Conservation (phyloP, 2,888 invertebrate genomes). For the Masnerella sp. region DNA sequence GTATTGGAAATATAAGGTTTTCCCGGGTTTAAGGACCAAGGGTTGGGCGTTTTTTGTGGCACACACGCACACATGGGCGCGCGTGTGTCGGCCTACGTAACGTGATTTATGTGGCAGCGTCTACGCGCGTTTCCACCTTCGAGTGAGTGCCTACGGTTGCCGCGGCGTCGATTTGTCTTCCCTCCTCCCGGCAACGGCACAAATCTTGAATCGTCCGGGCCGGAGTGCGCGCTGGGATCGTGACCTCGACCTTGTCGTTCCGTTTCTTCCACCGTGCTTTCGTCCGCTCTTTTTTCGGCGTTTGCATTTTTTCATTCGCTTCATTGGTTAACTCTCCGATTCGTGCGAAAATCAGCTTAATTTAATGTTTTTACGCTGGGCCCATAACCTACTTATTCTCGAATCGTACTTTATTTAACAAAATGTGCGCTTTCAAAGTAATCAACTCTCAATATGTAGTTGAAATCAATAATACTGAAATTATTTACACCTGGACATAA, state of each 20-base stretch:
- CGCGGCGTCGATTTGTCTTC: conserved; percentile 49
- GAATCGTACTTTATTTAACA: too few relatives aligned
- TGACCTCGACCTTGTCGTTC: conserved; percentile 56
- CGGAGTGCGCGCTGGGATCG: conserved; percentile 40
- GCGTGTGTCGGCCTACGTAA: conserved; percentile 10
- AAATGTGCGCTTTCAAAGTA: too few relatives aligned
- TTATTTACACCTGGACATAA: too few relatives aligned
- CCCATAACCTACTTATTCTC: too few relatives aligned
- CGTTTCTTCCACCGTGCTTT: conserved; percentile 45
- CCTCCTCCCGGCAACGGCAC: conserved; percentile 45
- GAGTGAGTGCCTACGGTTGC: conserved; percentile 35
- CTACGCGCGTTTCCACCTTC: conserved; percentile 34
- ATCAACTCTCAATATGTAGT: too few relatives aligned
- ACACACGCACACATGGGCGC: conserved; percentile 4
- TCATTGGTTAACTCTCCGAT: too few relatives aligned
- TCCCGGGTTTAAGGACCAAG: too few relatives aligned
- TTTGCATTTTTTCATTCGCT: conserved; percentile 3
- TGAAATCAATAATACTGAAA: too few relatives aligned
- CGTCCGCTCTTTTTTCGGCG: conserved; percentile 33
- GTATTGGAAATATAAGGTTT: too few relatives aligned
- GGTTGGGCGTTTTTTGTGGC: conserved; percentile 17
- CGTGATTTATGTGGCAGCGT: conserved; percentile 45
- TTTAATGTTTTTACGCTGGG: too few relatives aligned
- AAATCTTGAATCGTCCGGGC: conserved; percentile 43
- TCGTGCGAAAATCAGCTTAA: too few relatives aligned